phyloP scores from a whole-genome alignment of 2,888 invertebrate genomes.

The Cloeon dipterum region DNA sequence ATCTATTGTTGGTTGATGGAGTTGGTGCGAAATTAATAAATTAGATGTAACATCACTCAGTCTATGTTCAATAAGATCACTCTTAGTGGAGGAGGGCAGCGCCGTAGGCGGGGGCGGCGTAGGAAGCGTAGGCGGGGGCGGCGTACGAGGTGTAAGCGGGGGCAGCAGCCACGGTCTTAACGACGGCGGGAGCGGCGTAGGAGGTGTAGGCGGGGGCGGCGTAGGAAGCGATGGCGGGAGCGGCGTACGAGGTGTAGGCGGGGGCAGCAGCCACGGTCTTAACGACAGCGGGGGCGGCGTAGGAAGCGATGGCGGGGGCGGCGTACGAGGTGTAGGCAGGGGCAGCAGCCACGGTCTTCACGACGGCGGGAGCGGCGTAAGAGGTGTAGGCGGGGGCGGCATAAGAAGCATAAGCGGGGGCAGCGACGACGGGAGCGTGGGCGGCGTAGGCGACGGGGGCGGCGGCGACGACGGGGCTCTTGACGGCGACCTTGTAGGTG shows the following conservation, averaged over 20 bases:
- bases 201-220: slow-evolving; percentile 14
- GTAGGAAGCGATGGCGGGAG: slow-evolving; percentile 16
- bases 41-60: background rate
- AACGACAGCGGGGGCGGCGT: slow-evolving; percentile 5
- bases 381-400: slow-evolving; percentile 21
- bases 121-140: slow-evolving; percentile 8
- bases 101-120: slow-evolving; percentile 15
- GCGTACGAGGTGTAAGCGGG: slow-evolving; percentile 11
- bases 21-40: background rate
- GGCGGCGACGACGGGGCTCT: slow-evolving; percentile 18
- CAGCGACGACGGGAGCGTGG: slow-evolving; percentile 11
- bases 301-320: slow-evolving; percentile 16
- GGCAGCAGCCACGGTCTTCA: slow-evolving; percentile 17
- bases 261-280: too few relatives aligned
- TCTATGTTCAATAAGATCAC: background rate
- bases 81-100: slow-evolving; percentile 10
- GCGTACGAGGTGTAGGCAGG: slow-evolving; percentile 39
- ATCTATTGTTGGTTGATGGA: background rate
- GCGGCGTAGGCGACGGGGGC: slow-evolving; percentile 11
- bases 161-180: slow-evolving; percentile 11
- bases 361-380: slow-evolving; percentile 16
- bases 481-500: slow-evolving; percentile 35
- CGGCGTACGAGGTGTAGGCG: slow-evolving; percentile 11
- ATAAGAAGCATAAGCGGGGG: slow-evolving; percentile 18
- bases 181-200: slow-evolving; percentile 12